Evolutionary conservation across 2,113 vertebrate species (phyloP), one percentile per base, ranked within the genome.

Genomic region (Gymnogyps californianus): DNA sequence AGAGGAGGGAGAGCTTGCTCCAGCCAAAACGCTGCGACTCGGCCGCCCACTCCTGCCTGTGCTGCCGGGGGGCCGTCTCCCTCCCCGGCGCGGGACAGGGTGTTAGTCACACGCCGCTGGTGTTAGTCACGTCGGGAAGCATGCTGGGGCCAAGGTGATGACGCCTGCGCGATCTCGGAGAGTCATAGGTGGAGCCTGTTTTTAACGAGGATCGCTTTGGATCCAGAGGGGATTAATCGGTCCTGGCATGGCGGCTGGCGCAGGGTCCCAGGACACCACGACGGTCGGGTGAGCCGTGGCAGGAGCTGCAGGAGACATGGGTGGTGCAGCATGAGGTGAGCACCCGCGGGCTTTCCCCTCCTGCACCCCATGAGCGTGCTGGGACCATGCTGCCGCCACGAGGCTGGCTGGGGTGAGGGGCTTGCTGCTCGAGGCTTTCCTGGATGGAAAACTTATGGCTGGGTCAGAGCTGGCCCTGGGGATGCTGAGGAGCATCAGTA

Each of bases 331-430:
- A 15, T 2, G 0, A 72, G 76, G 55, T 67, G 61, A 75, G 29
- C 34, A 29, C 13, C 13, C 3, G 0, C 0, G 2, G 11, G 36
- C 29, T 74, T 62, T 54, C 13, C 11, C 19, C 26, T 58, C 36
- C 46, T 28, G 69, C 46, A 32, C 31, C 16, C 40, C 0, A 0
- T n/a, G n/a, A 65, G 32, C 0, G 1, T 51, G 36, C 10, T 0
- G 16, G 69, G 62, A 28, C 10, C 7, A 6, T 26, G 69, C 47
- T 3, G 8, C 22, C 13, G 22, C 38, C 1, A 1, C 0, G 10
- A 38, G 36, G 19, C 16, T 1, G 5, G 5, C 22, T 44, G 42
- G 32, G 19, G 13, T 6, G 28, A 44, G 51, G 13, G 24, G 20
- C 72, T 80, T 0, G 0, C 55, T 87, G 62, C 72, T 51, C 0